Percentiles rank a stretch among this genome's conserved stretches.
These are phyloP conservation scores for Matsumyia berberina DNA, from an alignment of 2,888 invertebrate genomes.

Conservation along the genomic window DNA sequence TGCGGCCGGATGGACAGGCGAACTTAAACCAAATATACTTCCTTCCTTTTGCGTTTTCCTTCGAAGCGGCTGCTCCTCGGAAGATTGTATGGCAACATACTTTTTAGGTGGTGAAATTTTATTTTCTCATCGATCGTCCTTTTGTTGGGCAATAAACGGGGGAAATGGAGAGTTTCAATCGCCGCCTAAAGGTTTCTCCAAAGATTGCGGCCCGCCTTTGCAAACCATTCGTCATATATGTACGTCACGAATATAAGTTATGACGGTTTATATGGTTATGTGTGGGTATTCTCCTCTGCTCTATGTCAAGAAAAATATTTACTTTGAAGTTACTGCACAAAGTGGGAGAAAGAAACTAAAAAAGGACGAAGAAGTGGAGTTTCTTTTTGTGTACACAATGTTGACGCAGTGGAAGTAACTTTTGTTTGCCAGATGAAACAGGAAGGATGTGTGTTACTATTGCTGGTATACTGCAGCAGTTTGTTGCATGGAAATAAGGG, in stretches of 20 bases:
- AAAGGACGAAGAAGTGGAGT: conserved; percentile 24
- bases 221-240: conserved; percentile 56
- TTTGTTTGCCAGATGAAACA: conserved; percentile 63
- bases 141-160: conserved; percentile 46
- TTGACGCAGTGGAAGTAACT: conserved; percentile 66
- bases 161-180: conserved; percentile 14
- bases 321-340: conserved; percentile 68
- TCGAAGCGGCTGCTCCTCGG: background rate
- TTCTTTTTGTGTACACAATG: conserved; percentile 53
- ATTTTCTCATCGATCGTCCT: conserved; percentile 28
- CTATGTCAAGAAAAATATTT: conserved; percentile 66
- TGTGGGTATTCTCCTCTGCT: conserved; percentile 23
- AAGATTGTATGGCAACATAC: background rate
- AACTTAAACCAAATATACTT: conserved; percentile 38
- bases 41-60: conserved; percentile 13
- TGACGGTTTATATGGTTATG: background rate
- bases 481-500: conserved; percentile 42
- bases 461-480: conserved; percentile 31
- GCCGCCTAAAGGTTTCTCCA: conserved; percentile 29
- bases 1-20: conserved; percentile 22
- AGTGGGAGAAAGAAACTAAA: conserved; percentile 8
- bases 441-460: conserved; percentile 64
- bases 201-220: background rate
- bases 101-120: conserved; percentile 3
- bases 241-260: conserved; percentile 24